phyloP scores from a whole-genome alignment of 2,113 vertebrate genomes.

The Microtus montanus region DNA sequence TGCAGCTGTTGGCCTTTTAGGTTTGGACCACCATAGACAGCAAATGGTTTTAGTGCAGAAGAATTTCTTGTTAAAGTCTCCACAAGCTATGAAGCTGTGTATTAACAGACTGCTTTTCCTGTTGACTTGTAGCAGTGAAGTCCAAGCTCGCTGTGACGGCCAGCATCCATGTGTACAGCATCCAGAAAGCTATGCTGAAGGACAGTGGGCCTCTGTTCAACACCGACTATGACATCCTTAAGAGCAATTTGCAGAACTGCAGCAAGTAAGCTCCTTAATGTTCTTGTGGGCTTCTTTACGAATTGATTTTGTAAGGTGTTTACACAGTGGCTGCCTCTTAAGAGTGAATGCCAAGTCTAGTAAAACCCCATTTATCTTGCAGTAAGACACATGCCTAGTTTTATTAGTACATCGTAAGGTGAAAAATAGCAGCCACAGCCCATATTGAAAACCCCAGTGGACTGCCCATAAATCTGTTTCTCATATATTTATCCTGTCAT shows the following conservation, averaged over 20 bases:
- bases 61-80: conserved; percentile 62
- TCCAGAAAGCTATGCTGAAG: conserved; percentile 95
- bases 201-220: conserved; percentile 96
- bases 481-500: conserved; percentile 78
- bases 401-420: conserved; percentile 80
- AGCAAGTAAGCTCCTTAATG: conserved; percentile 89
- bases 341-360: conserved; percentile 77
- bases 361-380: conserved; percentile 81
- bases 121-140: conserved; percentile 89
- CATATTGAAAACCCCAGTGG: conserved; percentile 73
- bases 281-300: conserved; percentile 80
- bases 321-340: conserved; percentile 80
- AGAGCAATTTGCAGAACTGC: conserved; percentile 93
- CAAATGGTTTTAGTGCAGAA: conserved; percentile 75
- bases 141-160: conserved; percentile 89
- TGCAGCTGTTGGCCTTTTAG: conserved; percentile 53
- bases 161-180: conserved; percentile 95
- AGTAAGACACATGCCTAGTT: conserved; percentile 77
- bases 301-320: conserved; percentile 83
- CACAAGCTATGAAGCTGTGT: conserved; percentile 71
- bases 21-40: conserved; percentile 62
- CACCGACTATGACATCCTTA: conserved; percentile 95
- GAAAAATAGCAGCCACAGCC: conserved; percentile 78
- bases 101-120: conserved; percentile 77
- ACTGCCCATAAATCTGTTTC: conserved; percentile 75